phyloP scores from a whole-genome alignment of 2,797 vertebrate genomes.

The Syncerus caffer region DNA sequence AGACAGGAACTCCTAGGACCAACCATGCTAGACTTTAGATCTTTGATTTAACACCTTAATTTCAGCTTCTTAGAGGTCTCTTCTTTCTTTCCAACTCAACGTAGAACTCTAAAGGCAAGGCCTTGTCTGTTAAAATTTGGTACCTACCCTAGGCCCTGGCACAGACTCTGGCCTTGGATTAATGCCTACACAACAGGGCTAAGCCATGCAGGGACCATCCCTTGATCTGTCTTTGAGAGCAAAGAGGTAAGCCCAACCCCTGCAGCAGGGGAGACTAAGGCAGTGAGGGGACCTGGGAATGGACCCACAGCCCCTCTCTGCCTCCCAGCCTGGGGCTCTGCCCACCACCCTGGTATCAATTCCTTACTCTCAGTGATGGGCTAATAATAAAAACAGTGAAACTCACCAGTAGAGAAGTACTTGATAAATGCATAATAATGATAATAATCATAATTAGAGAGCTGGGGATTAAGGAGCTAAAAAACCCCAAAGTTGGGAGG shows the following conservation, averaged over 20 bases:
- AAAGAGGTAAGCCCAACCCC: no score
- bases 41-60: not conserved
- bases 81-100: not conserved
- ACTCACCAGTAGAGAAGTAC: not conserved
- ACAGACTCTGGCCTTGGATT: not conserved
- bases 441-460: not conserved
- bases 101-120: not conserved
- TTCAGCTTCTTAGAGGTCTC: not conserved
- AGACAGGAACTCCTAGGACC: not conserved
- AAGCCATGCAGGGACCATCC: not conserved
- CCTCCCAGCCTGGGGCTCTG: not conserved
- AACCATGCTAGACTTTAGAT: not conserved
- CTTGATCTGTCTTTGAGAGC: not conserved
- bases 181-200: not conserved
- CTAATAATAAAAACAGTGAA: slow-evolving; percentile 4
- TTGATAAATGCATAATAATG: not conserved
- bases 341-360: not conserved
- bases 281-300: not conserved
- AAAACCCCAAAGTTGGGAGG: not conserved
- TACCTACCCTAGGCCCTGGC: not conserved
- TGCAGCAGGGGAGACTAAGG: not conserved
- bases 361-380: not conserved
- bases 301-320: not conserved
- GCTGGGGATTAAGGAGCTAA: not conserved
- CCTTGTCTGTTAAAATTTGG: not conserved